phyloP scores from a whole-genome alignment of 2,888 invertebrate species.

The Agrypnus murinus region DNA sequence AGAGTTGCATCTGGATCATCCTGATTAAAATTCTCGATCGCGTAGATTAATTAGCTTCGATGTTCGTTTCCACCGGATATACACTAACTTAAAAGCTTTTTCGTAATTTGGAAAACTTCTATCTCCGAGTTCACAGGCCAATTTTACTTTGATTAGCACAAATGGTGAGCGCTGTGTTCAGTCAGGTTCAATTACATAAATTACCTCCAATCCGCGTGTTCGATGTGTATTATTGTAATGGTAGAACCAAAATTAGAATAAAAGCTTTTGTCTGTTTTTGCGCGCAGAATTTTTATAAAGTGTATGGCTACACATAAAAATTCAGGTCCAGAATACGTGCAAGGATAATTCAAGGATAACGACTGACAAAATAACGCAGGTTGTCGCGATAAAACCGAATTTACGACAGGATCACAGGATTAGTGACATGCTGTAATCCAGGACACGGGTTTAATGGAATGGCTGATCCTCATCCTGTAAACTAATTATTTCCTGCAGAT shows the following conservation, averaged over 20 bases:
- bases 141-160: conserved; percentile 61
- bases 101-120: conserved; percentile 63
- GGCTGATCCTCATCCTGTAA: conserved; percentile 63
- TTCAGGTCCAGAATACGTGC: conserved; percentile 20
- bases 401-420: conserved; percentile 65
- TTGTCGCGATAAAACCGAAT: conserved; percentile 65
- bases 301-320: conserved; percentile 12
- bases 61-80: conserved; percentile 39
- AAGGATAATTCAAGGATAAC: conserved; percentile 49
- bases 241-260: conserved; percentile 23
- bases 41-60: conserved; percentile 51
- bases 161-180: conserved; percentile 55
- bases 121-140: conserved; percentile 61
- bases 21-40: conserved; percentile 52
- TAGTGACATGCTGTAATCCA: conserved; percentile 63
- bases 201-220: conserved; percentile 45
- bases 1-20: conserved; percentile 13
- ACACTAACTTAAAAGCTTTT: conserved; percentile 58
- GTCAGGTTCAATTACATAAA: conserved; percentile 55
- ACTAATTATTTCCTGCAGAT: conserved; percentile 63
- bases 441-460: conserved; percentile 63
- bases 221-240: conserved; percentile 29
- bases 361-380: conserved; percentile 59
- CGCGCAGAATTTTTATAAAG: conserved; percentile 5
- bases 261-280: conserved; percentile 21